These are phyloP conservation scores for Polyploca ridens DNA, from an alignment of 2,888 invertebrate species.

Conservation along the genomic window DNA sequence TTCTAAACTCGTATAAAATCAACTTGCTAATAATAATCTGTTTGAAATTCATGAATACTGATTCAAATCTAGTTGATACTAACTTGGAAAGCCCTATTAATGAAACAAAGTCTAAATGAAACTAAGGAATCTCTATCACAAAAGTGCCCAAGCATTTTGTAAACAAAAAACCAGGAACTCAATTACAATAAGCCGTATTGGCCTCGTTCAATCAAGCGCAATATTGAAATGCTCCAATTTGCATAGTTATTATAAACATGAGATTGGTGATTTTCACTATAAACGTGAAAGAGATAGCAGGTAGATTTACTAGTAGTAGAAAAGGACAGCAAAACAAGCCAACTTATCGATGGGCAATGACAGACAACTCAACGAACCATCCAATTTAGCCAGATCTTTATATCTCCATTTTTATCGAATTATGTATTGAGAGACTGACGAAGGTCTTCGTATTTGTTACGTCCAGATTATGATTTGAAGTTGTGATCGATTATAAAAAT, in stretches of 20 bases:
- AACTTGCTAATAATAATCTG: conserved; percentile 3
- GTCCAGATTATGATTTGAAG: conserved; percentile 29
- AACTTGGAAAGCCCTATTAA: background rate
- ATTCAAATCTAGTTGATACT: background rate
- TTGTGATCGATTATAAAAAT: conserved; percentile 41
- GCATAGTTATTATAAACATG: conserved; percentile 78
- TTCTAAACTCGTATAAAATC: conserved; percentile 10
- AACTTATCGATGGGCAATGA: conserved; percentile 20
- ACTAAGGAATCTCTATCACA: conserved; percentile 26
- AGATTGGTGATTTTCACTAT: conserved; percentile 58
- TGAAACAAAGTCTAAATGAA: conserved; percentile 16
- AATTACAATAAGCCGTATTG: conserved; percentile 69
- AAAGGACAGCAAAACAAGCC: conserved; percentile 31
- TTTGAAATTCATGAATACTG: background rate
- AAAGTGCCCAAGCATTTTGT: conserved; percentile 42
- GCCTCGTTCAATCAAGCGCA: conserved; percentile 64
- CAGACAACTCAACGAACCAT: background rate
- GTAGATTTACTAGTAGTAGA: conserved; percentile 34
- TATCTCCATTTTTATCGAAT: conserved; percentile 24
- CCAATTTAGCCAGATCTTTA: conserved; percentile 23
- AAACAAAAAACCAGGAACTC: conserved; percentile 61
- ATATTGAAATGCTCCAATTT: conserved; percentile 76
- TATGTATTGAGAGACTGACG: background rate
- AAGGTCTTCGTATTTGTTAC: background rate
- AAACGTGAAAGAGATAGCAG: conserved; percentile 45